Evolutionary conservation across 2,888 invertebrate genomes (phyloP).

Genomic region (Lobophora halterata): DNA sequence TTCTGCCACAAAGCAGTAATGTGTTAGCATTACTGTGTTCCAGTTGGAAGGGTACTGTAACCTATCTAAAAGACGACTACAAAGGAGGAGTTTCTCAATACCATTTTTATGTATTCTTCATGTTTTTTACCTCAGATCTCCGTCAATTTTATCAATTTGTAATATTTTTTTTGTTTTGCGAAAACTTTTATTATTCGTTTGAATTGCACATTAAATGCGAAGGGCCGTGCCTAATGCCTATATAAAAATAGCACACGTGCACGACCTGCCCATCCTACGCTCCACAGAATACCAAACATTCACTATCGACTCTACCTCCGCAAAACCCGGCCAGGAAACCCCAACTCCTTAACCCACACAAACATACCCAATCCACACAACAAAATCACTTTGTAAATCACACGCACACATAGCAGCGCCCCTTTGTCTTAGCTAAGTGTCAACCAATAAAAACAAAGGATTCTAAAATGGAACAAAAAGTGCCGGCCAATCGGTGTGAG

Average conservation of each 20-base stretch:
- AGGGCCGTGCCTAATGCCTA: conserved; percentile 72
- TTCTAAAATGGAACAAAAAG: conserved; percentile 80
- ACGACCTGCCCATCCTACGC: conserved; percentile 54
- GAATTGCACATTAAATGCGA: conserved; percentile 47
- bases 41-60: too few species aligned
- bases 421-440: conserved; percentile 81
- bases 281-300: conserved; percentile 28
- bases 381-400: conserved; percentile 44
- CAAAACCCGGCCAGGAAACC: conserved; percentile 58
- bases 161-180: background rate
- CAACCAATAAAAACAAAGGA: conserved; percentile 82
- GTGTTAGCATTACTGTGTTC: too few species aligned
- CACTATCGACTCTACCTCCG: conserved; percentile 23
- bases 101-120: too few species aligned
- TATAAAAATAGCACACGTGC: conserved; percentile 65
- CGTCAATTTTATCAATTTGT: background rate
- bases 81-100: too few species aligned
- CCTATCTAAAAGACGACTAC: too few species aligned
- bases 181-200: background rate
- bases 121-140: too few species aligned
- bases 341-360: conserved; percentile 74
- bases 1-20: too few species aligned
- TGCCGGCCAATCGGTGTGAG: conserved; percentile 72
- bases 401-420: conserved; percentile 70
- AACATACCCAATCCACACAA: conserved; percentile 41